Evolutionary conservation across 2,888 invertebrate species (phyloP), one percentile per base, ranked within the genome.

Genomic region (Galeruca laticollis): DNA sequence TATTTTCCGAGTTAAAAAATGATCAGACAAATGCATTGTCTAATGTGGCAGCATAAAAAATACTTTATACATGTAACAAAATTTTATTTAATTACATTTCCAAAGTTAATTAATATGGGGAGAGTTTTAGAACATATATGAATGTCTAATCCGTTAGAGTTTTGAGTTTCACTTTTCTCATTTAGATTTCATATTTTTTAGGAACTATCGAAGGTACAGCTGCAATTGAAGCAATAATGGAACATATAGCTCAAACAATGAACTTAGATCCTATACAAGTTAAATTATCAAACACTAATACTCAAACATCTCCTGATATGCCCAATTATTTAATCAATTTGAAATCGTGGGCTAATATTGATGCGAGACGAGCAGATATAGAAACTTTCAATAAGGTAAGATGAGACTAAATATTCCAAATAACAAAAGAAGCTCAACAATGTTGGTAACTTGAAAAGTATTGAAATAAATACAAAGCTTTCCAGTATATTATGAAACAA

Each of bases 171-270:
- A 26, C 4, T 37, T 31, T 49, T 0, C 9, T 20, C 8, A 20
- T 47, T n/a, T 33, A 6, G 8, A 6, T 15, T 40, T 10, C 26
- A 40, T 56, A 49, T 56, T 52, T 70, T 69, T 52, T 70, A 91
- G 91, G 89, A 13, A 87, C 90, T 0, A 84, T 90, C 0, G 93
- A 94, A 84, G 89, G 88, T 18, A 84, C 92, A 10, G 88, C 89
- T 0, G 85, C 88, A 77, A 88, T 89, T 13, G 92, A 92, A 82
- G 86, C 85, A 71, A 87, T 92, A 4, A 90, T 93, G 88, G 92
- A 93, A 65, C 91, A 92, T 65, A 89, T 92, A 75, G 89, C 91
- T 0, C 85, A 84, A 51, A 84, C 79, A n/a, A 74, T 89, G 0
- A 86, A 87, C 6, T 83, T 87, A 69, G 91, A 92, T 84, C 88